Percentiles rank a stretch among this genome's conserved stretches.
phyloP scores from a whole-genome alignment of 2,113 vertebrate genomes.

The Carlito syrichta region DNA sequence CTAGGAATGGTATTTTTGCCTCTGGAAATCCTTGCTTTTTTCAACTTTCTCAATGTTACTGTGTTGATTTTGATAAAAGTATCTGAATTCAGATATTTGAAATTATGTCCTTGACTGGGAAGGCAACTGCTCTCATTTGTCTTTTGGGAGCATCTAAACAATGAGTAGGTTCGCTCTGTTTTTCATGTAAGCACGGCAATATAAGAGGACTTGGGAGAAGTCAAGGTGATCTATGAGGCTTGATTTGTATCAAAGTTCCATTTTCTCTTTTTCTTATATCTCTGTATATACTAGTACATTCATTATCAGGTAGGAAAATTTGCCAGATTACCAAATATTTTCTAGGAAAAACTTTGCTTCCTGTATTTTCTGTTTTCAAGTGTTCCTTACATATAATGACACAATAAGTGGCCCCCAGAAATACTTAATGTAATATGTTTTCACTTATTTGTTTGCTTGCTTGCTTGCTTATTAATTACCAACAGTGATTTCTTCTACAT shows the following conservation, averaged over 20 bases:
- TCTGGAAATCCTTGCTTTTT: neutral
- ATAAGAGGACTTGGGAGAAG: neutral
- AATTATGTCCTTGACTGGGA: neutral
- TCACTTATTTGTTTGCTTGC: neutral
- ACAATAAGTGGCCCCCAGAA: neutral
- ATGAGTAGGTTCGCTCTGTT: neutral
- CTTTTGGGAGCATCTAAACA: neutral
- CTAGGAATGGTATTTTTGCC: neutral
- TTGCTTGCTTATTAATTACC: neutral
- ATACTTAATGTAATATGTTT: neutral
- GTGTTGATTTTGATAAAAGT: neutral
- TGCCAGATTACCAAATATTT: no score
- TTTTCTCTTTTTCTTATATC: neutral
- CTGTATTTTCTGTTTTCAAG: neutral
- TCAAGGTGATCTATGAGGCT: neutral
- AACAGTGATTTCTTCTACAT: neutral
- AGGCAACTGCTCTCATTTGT: neutral
- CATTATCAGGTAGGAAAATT: neutral
- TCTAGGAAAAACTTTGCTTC: neutral
- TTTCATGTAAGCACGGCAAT: neutral
- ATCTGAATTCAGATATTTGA: neutral
- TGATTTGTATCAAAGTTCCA: neutral
- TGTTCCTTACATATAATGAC: neutral
- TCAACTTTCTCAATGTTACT: neutral
- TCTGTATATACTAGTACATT: neutral